Evolutionary conservation across 2,797 vertebrate genomes (phyloP).

Genomic region (Loriculus beryllinus): DNA sequence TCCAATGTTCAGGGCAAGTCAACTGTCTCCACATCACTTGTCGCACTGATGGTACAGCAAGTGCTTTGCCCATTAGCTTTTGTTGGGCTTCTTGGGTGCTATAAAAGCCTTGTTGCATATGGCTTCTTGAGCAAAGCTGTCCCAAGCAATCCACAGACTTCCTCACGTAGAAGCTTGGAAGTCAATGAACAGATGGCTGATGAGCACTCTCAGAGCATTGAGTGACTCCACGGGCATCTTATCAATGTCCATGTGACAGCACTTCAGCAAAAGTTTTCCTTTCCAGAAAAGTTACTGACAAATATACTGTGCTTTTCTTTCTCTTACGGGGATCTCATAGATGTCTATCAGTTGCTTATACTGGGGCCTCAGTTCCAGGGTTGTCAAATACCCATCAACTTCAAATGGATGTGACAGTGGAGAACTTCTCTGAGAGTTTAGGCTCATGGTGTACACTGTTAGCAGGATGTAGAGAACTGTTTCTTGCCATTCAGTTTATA

Average conservation of each 20-base stretch:
- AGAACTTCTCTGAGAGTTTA: not conserved
- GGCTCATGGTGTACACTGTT: not conserved
- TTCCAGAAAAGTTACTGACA: not conserved
- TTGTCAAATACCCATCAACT: not conserved
- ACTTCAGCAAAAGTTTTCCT: not conserved
- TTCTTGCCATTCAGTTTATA: not conserved
- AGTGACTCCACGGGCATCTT: not conserved
- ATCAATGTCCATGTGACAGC: conserved; percentile 1
- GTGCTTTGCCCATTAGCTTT: not conserved
- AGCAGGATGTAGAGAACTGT: not conserved
- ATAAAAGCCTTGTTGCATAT: not conserved
- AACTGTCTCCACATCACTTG: not conserved
- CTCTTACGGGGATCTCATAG: not conserved
- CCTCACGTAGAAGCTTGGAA: not conserved
- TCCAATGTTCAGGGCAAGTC: not conserved
- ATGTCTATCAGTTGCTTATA: not conserved
- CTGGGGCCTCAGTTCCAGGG: not conserved
- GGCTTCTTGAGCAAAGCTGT: conserved; percentile 13
- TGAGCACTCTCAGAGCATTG: not conserved
- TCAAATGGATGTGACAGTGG: not conserved
- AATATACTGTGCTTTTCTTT: not conserved
- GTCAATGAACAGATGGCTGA: conserved; percentile 51
- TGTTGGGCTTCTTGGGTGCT: not conserved
- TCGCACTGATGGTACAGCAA: not conserved
- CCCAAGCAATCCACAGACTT: not conserved